Percentiles rank a stretch among this genome's conserved stretches.
These are phyloP conservation scores for Pica pica DNA, from an alignment of 2,113 vertebrate genomes.

Conservation along the genomic window DNA sequence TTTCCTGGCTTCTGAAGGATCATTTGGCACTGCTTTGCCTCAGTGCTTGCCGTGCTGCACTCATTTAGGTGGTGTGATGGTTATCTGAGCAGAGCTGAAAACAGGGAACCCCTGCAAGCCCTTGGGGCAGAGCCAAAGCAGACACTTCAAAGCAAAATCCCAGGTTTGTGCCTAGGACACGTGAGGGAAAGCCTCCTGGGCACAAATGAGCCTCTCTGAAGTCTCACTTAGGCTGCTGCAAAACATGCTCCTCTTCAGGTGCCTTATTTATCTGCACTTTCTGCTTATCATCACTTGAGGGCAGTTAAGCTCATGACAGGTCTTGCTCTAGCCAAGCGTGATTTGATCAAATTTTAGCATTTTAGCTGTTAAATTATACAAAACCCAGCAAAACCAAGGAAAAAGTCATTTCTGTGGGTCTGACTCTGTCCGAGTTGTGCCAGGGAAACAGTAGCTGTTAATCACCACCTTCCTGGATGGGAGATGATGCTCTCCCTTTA, in stretches of 20 bases:
- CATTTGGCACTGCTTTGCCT: background rate
- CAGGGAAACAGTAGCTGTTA: background rate
- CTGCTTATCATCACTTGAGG: background rate
- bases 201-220: background rate
- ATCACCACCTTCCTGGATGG: background rate
- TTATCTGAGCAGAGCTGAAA: conserved; percentile 8
- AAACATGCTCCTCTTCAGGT: background rate
- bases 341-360: background rate
- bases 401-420: background rate
- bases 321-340: background rate
- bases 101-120: background rate
- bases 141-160: background rate
- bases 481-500: background rate
- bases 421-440: background rate
- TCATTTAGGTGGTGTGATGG: background rate
- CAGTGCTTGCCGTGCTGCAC: background rate
- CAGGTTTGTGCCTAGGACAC: background rate
- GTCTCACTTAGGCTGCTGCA: background rate
- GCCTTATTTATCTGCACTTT: background rate
- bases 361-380: background rate
- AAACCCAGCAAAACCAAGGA: background rate
- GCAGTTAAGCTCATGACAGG: background rate
- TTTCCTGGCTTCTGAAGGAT: background rate
- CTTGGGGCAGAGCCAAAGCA: background rate
- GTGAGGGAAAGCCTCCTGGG: background rate